Base-by-base conservation (phyloP, 1,140 invertebrate species). In the Mactra quadrangularis region DNA sequence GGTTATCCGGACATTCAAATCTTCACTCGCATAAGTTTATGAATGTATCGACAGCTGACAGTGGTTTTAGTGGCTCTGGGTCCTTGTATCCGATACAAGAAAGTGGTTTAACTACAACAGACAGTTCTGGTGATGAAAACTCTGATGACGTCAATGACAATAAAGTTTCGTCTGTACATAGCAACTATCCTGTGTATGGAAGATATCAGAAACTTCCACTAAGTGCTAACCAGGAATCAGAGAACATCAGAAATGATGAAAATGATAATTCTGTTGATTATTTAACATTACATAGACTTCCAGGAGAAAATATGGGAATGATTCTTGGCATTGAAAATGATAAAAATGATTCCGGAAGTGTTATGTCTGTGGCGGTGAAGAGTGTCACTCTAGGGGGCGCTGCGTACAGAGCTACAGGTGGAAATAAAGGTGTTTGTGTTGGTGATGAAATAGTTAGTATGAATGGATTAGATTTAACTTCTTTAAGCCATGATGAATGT, bases 271-370 rank as follows among this genome's bases (percentile, higher is more conserved):
- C 68, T 31, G 53, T 79, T 15, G 87, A 92, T 47, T 95, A 97
- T 22, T 94, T 96, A 45, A 96, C 98, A 13, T 62, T 91, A 11
- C 96, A 96, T 87, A 94, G 97, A 74, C 94, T 98, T 71, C 96
- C 97, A 0, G 97, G 97, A 0, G 97, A 98, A 91, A 95, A 97
- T 52, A 93, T 99, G 0, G 97, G 97, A 0, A 97, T 99, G 89
- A 97, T 97, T 0, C 93, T 98, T 0, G 97, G 97, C 90, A 98
- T 99, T 90, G 97, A 98, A 92, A 97, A 97, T 41, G 97, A 97
- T 3, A 96, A 95, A 29, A 87, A 89, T 29, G 86, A 94, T 94
- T 15, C 96, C 50, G 64, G 97, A 89, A 95, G 95, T 62, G 95
- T 96, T 6, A 92, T 94, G 11, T 94, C 96, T 81, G 94, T 98